Evolutionary conservation across 2,888 invertebrate genomes (phyloP).

Genomic region (Parascotia fuliginaria): DNA sequence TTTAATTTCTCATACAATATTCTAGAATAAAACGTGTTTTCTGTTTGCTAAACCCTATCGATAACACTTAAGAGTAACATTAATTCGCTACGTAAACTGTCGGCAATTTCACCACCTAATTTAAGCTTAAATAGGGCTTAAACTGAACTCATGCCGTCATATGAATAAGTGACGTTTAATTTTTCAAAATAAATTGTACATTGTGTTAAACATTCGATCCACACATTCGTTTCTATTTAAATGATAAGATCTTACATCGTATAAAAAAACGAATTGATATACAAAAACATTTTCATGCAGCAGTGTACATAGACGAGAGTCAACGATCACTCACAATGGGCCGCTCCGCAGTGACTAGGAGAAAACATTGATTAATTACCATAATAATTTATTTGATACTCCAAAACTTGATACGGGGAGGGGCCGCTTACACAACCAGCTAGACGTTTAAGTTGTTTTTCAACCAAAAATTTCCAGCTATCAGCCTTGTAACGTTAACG

Average conservation of each 20-base stretch:
- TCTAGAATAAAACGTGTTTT: too few relatives aligned
- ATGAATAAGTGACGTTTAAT: conserved; percentile 28
- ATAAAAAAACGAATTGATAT: conserved; percentile 61
- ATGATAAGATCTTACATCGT: conserved; percentile 52
- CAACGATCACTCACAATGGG: conserved; percentile 83
- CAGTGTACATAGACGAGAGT: conserved; percentile 70
- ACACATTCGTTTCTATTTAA: conserved; percentile 52
- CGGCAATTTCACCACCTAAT: too few relatives aligned
- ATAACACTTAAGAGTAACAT: too few relatives aligned
- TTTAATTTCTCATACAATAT: too few relatives aligned
- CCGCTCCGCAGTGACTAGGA: conserved; percentile 80
- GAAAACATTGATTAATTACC: conserved; percentile 86
- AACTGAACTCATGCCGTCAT: conserved; percentile 27
- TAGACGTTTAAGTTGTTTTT: conserved; percentile 70
- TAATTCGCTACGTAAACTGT: too few relatives aligned
- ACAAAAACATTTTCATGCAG: conserved; percentile 74
- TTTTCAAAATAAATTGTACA: conserved; percentile 35
- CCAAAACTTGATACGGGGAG: conserved; percentile 81
- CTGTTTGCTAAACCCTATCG: too few relatives aligned
- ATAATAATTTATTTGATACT: conserved; percentile 86
- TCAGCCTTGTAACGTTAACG: conserved; percentile 62
- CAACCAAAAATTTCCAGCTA: conserved; percentile 65
- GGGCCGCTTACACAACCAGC: conserved; percentile 72
- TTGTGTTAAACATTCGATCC: conserved; percentile 41
- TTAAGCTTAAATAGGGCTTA: too few relatives aligned